phyloP scores from a whole-genome alignment of 2,113 vertebrate species.

The Otus sunia region DNA sequence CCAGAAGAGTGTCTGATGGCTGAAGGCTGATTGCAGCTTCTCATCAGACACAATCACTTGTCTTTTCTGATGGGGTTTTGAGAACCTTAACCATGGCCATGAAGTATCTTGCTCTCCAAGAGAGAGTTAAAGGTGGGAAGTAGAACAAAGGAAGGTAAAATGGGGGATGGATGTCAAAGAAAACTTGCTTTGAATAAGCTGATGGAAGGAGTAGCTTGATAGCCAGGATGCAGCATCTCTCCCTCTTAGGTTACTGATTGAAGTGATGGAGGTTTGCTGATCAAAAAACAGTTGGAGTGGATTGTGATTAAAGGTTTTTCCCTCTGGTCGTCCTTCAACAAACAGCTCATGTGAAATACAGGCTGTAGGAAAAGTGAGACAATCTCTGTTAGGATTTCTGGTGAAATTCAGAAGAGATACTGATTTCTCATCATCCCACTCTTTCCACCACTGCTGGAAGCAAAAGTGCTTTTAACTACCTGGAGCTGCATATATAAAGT shows the following conservation, averaged over 20 bases:
- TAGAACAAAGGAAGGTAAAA: background rate
- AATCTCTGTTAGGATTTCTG: background rate
- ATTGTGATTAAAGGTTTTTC: background rate
- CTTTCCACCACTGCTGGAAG: background rate
- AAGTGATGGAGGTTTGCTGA: background rate
- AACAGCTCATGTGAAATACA: background rate
- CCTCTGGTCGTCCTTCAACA: background rate
- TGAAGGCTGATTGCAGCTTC: background rate
- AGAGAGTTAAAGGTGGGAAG: background rate
- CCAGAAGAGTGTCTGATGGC: background rate
- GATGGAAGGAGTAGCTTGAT: background rate
- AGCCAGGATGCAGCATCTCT: background rate
- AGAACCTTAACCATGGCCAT: fast-evolving
- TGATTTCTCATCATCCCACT: background rate
- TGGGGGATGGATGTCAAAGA: too few relatives aligned
- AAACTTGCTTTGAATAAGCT: background rate
- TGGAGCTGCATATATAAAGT: background rate
- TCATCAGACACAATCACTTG: background rate
- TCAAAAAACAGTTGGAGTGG: background rate
- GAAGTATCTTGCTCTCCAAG: background rate
- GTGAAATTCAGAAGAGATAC: background rate
- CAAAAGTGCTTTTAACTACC: background rate
- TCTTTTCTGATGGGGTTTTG: background rate
- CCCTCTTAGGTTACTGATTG: background rate
- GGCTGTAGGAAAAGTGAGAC: background rate